These are phyloP conservation scores for Pocillopora damicornis DNA, from an alignment of 64 coral and sea anemone species.

Conservation along the genomic window DNA sequence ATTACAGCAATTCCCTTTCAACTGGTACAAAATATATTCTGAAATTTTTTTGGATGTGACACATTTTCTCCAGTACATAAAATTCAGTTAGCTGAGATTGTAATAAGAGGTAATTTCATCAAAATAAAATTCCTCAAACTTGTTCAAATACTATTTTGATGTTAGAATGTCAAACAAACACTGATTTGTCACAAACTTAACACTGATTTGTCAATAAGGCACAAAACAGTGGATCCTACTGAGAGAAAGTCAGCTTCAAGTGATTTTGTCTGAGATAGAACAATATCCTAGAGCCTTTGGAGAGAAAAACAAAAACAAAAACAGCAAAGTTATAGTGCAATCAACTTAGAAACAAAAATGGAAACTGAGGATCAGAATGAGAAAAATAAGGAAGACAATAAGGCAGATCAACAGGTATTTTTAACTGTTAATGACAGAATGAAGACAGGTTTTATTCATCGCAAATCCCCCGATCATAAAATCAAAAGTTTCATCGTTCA, in stretches of 20 bases:
- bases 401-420: slow-evolving; percentile 22
- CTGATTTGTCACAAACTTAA: not conserved
- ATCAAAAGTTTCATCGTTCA: no score
- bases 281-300: not conserved
- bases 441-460: no score
- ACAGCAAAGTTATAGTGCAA: not conserved
- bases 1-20: no score
- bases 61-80: not conserved
- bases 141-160: slow-evolving; percentile 5
- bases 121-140: slow-evolving; percentile 15
- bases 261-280: not conserved
- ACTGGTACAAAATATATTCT: no score
- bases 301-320: not conserved
- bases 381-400: not conserved
- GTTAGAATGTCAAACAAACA: slow-evolving; percentile 17
- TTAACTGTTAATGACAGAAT: not conserved
- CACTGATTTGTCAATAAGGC: slow-evolving; percentile 2
- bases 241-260: not conserved
- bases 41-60: not conserved
- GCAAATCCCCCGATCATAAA: no score
- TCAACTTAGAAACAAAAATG: not conserved
- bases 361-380: slow-evolving; percentile 17
- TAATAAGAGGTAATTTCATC: not conserved
- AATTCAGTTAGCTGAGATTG: not conserved
- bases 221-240: not conserved